Percentiles rank a stretch among this genome's conserved stretches.
phyloP scores from a whole-genome alignment of 2,797 vertebrate genomes.

The Pseudochromis fuscus region DNA sequence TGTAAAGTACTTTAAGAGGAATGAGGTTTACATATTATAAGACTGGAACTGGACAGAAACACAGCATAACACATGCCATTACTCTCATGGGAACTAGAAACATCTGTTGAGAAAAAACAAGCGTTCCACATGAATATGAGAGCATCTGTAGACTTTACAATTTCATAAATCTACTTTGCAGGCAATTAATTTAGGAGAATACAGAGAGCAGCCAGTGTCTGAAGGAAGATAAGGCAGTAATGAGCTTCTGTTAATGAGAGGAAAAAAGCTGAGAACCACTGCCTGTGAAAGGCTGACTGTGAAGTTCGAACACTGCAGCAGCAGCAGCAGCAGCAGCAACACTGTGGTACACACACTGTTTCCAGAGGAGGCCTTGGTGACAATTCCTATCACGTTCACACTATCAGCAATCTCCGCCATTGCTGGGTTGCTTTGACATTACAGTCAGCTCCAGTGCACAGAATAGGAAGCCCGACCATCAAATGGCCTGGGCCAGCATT shows the following conservation, averaged over 20 bases:
- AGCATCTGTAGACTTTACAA: slow-evolving; percentile 76
- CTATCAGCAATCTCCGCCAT: slow-evolving; percentile 71
- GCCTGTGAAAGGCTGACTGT: slow-evolving; percentile 72
- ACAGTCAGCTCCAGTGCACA: slow-evolving; percentile 67
- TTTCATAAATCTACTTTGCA: slow-evolving; percentile 74
- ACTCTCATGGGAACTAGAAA: slow-evolving; percentile 63
- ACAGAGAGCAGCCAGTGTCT: slow-evolving; percentile 65
- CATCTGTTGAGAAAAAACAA: slow-evolving; percentile 70
- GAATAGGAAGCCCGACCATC: slow-evolving; percentile 52
- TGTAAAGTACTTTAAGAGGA: slow-evolving; percentile 30
- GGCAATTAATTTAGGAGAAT: slow-evolving; percentile 72
- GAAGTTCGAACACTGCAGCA: slow-evolving; percentile 65
- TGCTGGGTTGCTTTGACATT: slow-evolving; percentile 62
- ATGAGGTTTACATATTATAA: slow-evolving; percentile 29
- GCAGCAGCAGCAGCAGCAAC: slow-evolving; percentile 65
- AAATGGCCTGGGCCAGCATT: slow-evolving; percentile 53
- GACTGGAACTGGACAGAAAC: slow-evolving; percentile 33
- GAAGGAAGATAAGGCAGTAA: slow-evolving; percentile 73
- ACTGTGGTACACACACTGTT: slow-evolving; percentile 47
- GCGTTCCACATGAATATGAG: slow-evolving; percentile 65
- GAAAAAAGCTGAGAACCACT: slow-evolving; percentile 66
- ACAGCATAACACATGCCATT: slow-evolving; percentile 36
- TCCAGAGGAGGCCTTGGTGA: slow-evolving; percentile 64
- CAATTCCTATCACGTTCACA: slow-evolving; percentile 74
- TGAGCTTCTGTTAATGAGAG: slow-evolving; percentile 77